Evolutionary conservation across 1,140 invertebrate genomes (phyloP), one percentile per base, ranked within the genome.

Genomic region (Trichoplusia ni): DNA sequence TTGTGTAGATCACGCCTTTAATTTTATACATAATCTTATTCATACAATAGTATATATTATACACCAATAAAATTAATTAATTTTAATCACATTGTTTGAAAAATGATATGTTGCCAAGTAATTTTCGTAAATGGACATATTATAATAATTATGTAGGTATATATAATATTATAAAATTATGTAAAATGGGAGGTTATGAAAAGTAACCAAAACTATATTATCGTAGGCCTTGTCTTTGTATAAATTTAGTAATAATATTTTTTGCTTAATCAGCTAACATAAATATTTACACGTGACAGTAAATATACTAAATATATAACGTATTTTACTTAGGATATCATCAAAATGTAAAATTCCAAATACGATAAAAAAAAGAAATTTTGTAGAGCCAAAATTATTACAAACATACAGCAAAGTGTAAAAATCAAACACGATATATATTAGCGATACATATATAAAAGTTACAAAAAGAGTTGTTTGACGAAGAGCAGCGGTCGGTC

Each of bases 401-500:
- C 8, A 13, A 46, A 25, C 7, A 27, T 46, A 27, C 1, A 2
- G 14, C 2, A 13, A 25, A 35, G 4, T 13, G 13, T 4, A 21
- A 16, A 38, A 38, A 23, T 9, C n/a, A 29, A 11, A 47, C 19
- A 14, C 2, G n/a, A 47, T 9, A 14, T 27, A 44, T 44, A 44
- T 44, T 9, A 9, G 51, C 21, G 19, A 54, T 25, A 54, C 18
- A 42, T 21, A 13, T 11, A 9, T 27, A 23, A 56, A 27, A 64
- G 64, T 75, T 82, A 89, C 40, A 89, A 73, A 70, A 87, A 89
- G 16, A 87, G 69, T 64, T 87, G 83, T 46, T 81, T 82, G 6
- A 85, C 73, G 46, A 88, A 85, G 60, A 81, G 76, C 31, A 90
- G 67, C 1, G 86, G 86, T 18, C 86, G 82, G 29, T 86, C 80